Evolutionary conservation across 2,797 vertebrate species (phyloP), one percentile per base, ranked within the genome.

Genomic region (Poeciliopsis presidionis): DNA sequence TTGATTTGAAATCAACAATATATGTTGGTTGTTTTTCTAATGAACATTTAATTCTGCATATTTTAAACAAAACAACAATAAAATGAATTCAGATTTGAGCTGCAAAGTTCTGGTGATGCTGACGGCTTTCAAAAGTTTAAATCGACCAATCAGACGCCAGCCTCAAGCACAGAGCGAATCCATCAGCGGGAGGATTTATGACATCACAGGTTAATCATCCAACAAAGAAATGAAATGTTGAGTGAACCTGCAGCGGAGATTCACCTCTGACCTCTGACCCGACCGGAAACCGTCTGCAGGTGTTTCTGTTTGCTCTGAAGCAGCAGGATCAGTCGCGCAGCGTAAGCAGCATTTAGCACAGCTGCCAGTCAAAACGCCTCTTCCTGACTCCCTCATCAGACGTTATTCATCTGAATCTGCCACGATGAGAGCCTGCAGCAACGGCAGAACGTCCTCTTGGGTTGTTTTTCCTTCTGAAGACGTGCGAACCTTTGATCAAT

Each of bases 371-470:
- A 72, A 53, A 36, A 11, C 16, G 14, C 57, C 53, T 22, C 22
- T 71, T 57, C 36, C 59, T 53, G 7, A 46, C 13, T 47, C 25
- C 73, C 13, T 47, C 25, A 75, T 75, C 59, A 75, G 74, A 75
- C 25, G 16, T 39, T 59, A 71, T 55, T 72, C 11, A 55, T 22
- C 72, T 11, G 16, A 41, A 70, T 82, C 63, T 55, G 59, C 63
- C 30, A 4, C 45, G 45, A 82, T 57, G 55, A 74, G 59, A 47
- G n/a, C 59, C 79, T 65, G 49, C 45, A 80, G 78, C 18, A 25
- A 69, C 13, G 65, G 57, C 79, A 28, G 53, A 75, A 61, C 39
- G 39, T 12, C 14, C 47, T 41, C 7, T 30, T 5, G 1, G 6
- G 20, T 61, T 36, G 20, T 47, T 77, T 72, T 49, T 8, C 6